Conservation (phyloP, 2,797 vertebrate species). For the Valencia hispanica region DNA sequence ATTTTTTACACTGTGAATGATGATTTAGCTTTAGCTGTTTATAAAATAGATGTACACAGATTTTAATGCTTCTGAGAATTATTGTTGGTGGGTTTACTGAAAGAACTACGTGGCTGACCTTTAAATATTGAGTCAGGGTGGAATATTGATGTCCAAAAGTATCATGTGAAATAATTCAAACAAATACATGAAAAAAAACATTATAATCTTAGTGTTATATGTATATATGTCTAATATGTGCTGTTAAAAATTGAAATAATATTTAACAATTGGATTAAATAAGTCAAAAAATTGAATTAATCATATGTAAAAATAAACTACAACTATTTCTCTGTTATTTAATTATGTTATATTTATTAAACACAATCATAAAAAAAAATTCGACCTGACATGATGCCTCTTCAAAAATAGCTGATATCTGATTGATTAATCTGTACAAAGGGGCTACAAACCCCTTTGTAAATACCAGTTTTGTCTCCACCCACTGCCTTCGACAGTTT, state of each 20-base stretch:
- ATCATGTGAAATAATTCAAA: not conserved
- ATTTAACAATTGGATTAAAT: not conserved
- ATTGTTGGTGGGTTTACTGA: slow-evolving; percentile 25
- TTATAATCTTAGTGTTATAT: not conserved
- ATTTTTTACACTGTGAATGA: slow-evolving; percentile 27
- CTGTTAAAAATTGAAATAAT: not conserved
- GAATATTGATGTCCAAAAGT: not conserved
- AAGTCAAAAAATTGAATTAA: too few species aligned
- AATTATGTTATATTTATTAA: not conserved
- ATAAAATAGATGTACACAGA: slow-evolving; percentile 23
- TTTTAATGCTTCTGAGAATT: slow-evolving; percentile 44
- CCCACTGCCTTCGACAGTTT: not conserved
- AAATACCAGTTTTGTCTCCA: not conserved
- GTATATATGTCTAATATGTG: not conserved
- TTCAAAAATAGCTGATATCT: not conserved
- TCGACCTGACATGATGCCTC: not conserved
- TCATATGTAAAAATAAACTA: not conserved
- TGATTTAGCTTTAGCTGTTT: slow-evolving; percentile 28
- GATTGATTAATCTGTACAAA: not conserved
- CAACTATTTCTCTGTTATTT: not conserved
- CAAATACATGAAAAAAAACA: not conserved
- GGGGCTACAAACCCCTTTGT: not conserved
- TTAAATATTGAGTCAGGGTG: slow-evolving; percentile 33
- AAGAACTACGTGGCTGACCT: slow-evolving; percentile 43
- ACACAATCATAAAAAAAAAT: not conserved